Conservation (phyloP, 2,113 vertebrate species). For the Toxotes jaculatrix region DNA sequence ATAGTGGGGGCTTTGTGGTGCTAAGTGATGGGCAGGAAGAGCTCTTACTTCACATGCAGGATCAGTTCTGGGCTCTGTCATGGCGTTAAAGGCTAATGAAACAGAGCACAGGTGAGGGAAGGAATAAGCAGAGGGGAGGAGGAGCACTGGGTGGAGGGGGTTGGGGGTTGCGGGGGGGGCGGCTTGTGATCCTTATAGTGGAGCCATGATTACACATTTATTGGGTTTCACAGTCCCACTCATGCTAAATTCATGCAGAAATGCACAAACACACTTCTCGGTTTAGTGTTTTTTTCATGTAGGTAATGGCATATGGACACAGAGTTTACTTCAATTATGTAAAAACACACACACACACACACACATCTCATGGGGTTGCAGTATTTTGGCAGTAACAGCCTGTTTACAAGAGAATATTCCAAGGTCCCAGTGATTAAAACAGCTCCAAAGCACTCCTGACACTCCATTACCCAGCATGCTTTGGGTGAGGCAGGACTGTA, state of each 20-base stretch:
- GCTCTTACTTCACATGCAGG: constrained; percentile 64
- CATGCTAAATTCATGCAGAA: constrained; percentile 4
- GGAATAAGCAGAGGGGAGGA: constrained; percentile 15
- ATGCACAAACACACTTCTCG: constrained; percentile 3
- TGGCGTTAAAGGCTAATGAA: constrained; percentile 68
- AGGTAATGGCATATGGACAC: constrained; percentile 24
- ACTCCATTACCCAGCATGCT: constrained; percentile 86
- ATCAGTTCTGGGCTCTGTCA: constrained; percentile 52
- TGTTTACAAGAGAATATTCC: constrained; percentile 81
- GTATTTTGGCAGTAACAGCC: constrained; percentile 58
- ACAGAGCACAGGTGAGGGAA: constrained; percentile 32
- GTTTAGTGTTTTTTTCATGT: constrained; percentile 29
- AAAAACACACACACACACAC: constrained; percentile 32
- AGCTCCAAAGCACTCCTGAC: constrained; percentile 81
- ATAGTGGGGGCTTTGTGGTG: constrained; percentile 27
- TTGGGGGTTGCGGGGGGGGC: background rate
- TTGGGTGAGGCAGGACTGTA: constrained; percentile 78
- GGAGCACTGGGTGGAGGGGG: no score
- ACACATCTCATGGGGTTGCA: constrained; percentile 39
- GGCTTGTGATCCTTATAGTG: constrained; percentile 25
- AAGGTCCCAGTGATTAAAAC: constrained; percentile 85
- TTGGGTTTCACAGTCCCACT: constrained; percentile 10
- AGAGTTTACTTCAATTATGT: constrained; percentile 45
- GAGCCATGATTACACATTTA: constrained; percentile 37
- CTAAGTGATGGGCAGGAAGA: constrained; percentile 70